Conservation (phyloP, 2,888 invertebrate genomes). For the Sminthurinus aureus region DNA sequence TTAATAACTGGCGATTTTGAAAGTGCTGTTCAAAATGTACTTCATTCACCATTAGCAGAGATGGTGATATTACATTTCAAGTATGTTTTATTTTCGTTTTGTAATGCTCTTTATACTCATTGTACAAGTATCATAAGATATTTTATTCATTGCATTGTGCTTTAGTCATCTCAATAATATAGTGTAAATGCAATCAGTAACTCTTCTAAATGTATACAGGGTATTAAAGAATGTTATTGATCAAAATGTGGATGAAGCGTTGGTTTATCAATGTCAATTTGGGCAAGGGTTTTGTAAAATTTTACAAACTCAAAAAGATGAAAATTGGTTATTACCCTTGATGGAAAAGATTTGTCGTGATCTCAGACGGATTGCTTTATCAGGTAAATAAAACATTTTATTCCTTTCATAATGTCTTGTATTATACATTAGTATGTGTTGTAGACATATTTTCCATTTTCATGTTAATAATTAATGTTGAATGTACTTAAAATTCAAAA, state of each 20-base stretch:
- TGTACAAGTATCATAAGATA: background rate
- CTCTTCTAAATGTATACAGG: conserved; percentile 62
- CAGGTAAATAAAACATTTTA: conserved; percentile 61
- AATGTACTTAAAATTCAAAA: background rate
- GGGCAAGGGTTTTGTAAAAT: conserved; percentile 82
- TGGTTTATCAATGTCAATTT: conserved; percentile 78
- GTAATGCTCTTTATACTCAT: background rate
- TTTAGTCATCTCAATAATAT: background rate
- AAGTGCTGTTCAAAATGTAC: conserved; percentile 72
- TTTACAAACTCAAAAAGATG: conserved; percentile 87
- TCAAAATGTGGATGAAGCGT: conserved; percentile 70
- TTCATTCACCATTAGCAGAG: conserved; percentile 79
- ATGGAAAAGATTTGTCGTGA: conserved; percentile 91
- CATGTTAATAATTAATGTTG: background rate
- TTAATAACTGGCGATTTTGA: conserved; percentile 77
- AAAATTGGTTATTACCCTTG: conserved; percentile 96
- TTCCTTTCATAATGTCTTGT: too few relatives aligned
- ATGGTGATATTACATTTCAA: conserved; percentile 78
- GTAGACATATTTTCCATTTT: too few relatives aligned
- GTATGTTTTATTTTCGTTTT: conserved; percentile 63
- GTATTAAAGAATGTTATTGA: conserved; percentile 67
- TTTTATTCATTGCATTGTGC: background rate
- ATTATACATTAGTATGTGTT: too few relatives aligned
- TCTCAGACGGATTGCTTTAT: conserved; percentile 81
- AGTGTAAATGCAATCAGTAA: background rate